These are phyloP conservation scores for Drymonia ruficornis DNA, from an alignment of 2,888 invertebrate genomes.

Conservation along the genomic window DNA sequence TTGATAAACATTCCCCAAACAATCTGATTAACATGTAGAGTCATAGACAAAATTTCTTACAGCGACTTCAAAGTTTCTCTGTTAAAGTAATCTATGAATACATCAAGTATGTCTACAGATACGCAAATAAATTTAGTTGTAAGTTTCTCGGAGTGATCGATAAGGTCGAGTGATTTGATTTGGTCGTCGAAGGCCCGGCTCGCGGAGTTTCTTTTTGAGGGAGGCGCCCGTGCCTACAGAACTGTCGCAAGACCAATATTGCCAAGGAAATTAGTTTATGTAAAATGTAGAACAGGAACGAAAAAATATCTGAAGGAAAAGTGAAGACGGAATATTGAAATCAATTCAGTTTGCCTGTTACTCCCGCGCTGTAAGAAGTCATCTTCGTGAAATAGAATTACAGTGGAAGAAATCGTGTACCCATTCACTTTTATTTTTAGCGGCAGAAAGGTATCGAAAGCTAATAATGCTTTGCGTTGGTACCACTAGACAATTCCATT, in stretches of 20 bases:
- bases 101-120: constrained; percentile 41
- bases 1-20: no score
- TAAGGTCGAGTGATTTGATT: constrained; percentile 83
- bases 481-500: no score
- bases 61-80: no score
- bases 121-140: constrained; percentile 72
- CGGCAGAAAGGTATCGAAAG: constrained; percentile 13
- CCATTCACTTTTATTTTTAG: constrained; percentile 28
- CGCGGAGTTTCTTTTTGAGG: constrained; percentile 76
- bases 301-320: constrained; percentile 76
- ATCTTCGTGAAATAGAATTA: constrained; percentile 60
- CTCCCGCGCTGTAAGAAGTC: constrained; percentile 60
- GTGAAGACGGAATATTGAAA: constrained; percentile 75
- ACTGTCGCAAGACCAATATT: constrained; percentile 84
- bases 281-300: constrained; percentile 82
- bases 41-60: no score
- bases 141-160: constrained; percentile 76
- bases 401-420: constrained; percentile 38
- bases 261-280: constrained; percentile 84
- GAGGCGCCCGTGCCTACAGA: constrained; percentile 75
- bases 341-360: constrained; percentile 71
- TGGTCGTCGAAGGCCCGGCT: constrained; percentile 72
- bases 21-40: no score
- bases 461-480: no score
- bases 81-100: constrained; percentile 18